Percentiles rank a stretch among this genome's conserved stretches.
Evolutionary conservation across 2,113 vertebrate species (phyloP).

Genomic region (Eretmochelys imbricata): DNA sequence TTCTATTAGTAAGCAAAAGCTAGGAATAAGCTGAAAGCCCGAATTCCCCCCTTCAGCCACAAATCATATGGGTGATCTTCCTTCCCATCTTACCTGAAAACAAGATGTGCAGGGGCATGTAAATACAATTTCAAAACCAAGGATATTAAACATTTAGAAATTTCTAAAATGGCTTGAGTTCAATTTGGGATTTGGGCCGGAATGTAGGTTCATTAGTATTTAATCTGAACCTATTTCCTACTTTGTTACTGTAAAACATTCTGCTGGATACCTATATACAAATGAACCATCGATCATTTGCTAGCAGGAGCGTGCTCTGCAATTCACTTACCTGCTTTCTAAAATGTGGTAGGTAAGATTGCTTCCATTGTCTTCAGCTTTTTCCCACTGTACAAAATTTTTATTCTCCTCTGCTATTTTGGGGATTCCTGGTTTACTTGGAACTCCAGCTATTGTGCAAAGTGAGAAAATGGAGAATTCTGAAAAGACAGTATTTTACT

Average conservation of each 20-base stretch:
- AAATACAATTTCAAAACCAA: neutral
- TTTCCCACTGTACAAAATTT: slow-evolving; percentile 78
- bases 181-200: neutral
- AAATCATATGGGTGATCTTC: neutral
- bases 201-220: neutral
- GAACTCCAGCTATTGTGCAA: slow-evolving; percentile 74
- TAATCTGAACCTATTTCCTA: neutral
- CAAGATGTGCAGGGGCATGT: neutral
- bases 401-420: slow-evolving; percentile 62
- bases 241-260: neutral
- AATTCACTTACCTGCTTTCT: slow-evolving; percentile 73
- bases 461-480: neutral
- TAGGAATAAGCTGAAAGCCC: neutral
- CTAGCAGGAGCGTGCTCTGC: neutral
- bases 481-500: neutral
- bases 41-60: neutral
- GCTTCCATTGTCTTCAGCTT: slow-evolving; percentile 78
- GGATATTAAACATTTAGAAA: neutral
- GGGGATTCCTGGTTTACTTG: slow-evolving; percentile 78
- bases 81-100: neutral
- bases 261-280: rapidly evolving
- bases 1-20: neutral
- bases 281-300: neutral
- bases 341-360: slow-evolving; percentile 75
- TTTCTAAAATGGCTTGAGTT: neutral